Base-by-base conservation (phyloP, 2,888 invertebrate genomes). In the Perdita meconis region DNA sequence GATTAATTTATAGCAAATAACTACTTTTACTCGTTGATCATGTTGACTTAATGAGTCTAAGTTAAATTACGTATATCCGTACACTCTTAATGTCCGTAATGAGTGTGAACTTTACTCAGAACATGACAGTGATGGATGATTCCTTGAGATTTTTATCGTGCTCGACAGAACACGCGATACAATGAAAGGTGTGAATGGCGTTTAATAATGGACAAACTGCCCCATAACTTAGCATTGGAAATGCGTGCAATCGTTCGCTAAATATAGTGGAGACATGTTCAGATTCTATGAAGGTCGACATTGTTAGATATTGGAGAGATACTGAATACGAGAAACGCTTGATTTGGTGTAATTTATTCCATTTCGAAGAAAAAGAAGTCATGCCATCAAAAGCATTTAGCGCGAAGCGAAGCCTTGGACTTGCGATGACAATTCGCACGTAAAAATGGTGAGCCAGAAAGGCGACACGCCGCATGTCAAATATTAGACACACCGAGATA, bases 401-500 rank as follows among this genome's bases (percentile, higher is more conserved):
- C 19, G 47, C 19, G 22, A 6, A 47, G 42, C n/a, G 5, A 22
- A 12, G 22, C 38, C 22, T 12, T 19, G 19, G 6, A 38, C 3
- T 12, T n/a, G 10, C 19, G n/a, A n/a, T 10, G 63, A 8, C 5
- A 26, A 50, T 13, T 1, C 24, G 16, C 10, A 42, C 5, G 44
- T 44, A 69, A 79, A 76, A 79, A 68, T 71, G 60, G 55, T 42
- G 59, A 73, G 71, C 50, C 30, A 71, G 64, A 47, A 74, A 72
- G 78, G 65, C 77, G 82, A 80, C 80, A 74, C 64, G 79, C 70
- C 61, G 78, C 85, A 83, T 84, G 81, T 82, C 82, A 86, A 86
- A 86, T 84, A 83, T 82, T 84, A 82, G 83, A 83, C 77, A 82
- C 66, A 56, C 50, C 56, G 67, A 74, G 86, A 86, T 86, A 86